Evolutionary conservation across 2,113 vertebrate genomes (phyloP).

Genomic region (Diadophis punctatus): DNA sequence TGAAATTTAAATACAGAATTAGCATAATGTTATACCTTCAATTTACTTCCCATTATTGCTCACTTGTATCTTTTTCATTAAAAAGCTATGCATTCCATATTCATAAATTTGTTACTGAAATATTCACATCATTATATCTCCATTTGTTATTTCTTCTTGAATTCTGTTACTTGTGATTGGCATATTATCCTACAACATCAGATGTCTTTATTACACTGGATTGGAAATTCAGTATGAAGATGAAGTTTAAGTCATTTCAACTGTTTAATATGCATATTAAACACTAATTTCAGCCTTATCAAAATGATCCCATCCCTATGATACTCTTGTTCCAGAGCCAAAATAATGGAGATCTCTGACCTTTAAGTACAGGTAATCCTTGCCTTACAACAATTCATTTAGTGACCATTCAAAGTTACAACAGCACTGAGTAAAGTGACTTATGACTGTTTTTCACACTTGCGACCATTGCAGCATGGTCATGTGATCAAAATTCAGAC

Average conservation of each 20-base stretch:
- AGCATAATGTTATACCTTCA: neutral
- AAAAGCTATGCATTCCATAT: neutral
- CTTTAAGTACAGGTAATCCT: neutral
- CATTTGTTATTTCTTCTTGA: neutral
- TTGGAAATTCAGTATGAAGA: neutral
- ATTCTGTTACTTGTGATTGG: slow-evolving; percentile 6
- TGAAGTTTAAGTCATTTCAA: neutral
- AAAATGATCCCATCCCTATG: neutral
- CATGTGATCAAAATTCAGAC: neutral
- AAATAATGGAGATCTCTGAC: neutral
- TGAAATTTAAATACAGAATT: neutral
- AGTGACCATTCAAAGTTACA: neutral
- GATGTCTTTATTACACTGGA: slow-evolving; percentile 1
- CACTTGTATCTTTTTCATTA: neutral
- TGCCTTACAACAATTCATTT: neutral
- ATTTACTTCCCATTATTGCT: neutral
- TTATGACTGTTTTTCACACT: neutral
- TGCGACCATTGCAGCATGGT: neutral
- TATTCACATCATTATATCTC: slow-evolving; percentile 4
- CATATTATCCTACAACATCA: slow-evolving; percentile 6
- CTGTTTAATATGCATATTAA: neutral
- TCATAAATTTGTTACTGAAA: neutral
- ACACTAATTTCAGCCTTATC: neutral
- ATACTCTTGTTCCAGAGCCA: neutral
- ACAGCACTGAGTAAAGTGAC: neutral